phyloP scores from a whole-genome alignment of 2,113 vertebrate genomes.

The Amblyornis subalaris region DNA sequence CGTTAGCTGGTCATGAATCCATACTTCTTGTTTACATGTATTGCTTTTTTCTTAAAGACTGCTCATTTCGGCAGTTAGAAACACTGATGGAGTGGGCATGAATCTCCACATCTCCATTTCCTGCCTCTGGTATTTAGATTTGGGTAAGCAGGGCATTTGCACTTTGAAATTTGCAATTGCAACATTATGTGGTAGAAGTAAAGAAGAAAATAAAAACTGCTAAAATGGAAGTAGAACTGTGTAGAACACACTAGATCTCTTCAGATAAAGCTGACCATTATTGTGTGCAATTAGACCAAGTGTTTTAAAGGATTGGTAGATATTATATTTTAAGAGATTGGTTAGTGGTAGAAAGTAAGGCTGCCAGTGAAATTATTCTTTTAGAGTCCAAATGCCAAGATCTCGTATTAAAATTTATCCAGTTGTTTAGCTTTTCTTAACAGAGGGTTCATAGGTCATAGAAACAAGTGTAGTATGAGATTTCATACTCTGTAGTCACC shows the following conservation, averaged over 20 bases:
- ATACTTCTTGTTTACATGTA: accelerated
- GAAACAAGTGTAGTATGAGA: constrained; percentile 20
- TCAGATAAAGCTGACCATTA: not conserved
- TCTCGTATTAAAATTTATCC: constrained; percentile 15
- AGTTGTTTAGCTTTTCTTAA: constrained; percentile 13
- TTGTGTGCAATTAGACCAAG: not conserved
- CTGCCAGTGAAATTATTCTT: not conserved
- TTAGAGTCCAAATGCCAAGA: not conserved
- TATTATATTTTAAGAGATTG: not conserved
- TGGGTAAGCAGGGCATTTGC: not conserved
- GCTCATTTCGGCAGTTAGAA: not conserved
- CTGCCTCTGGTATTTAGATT: not conserved
- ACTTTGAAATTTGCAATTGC: not conserved
- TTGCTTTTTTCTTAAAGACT: not conserved
- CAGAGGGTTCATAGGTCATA: not conserved
- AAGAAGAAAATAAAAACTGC: not conserved
- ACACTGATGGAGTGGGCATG: not conserved
- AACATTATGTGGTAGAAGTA: not conserved
- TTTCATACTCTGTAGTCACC: not conserved
- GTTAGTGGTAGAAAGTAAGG: not conserved
- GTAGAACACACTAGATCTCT: not conserved
- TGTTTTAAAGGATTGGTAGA: constrained; percentile 7
- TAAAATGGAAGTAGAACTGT: not conserved
- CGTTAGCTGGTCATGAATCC: not conserved
- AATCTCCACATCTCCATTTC: not conserved